Evolutionary conservation across 2,113 vertebrate species (phyloP).

Genomic region (Aegotheles bennettii): DNA sequence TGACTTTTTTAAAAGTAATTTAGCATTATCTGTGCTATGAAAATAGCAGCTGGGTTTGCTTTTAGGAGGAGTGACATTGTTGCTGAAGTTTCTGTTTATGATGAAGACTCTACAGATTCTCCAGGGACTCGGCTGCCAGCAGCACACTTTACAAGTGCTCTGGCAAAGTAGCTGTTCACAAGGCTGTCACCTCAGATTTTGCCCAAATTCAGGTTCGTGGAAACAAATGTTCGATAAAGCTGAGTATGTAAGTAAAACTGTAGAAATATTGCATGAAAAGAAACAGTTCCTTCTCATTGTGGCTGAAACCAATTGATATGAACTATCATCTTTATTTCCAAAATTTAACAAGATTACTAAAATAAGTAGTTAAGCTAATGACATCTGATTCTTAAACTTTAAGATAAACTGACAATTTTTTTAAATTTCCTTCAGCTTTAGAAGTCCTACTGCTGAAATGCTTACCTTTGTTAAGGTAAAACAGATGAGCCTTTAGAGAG

Average conservation of each 20-base stretch:
- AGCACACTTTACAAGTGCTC: background rate
- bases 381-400: background rate
- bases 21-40: background rate
- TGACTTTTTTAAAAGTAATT: background rate
- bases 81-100: background rate
- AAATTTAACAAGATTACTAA: background rate
- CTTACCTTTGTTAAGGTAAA: background rate
- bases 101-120: background rate
- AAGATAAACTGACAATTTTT: background rate
- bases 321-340: background rate
- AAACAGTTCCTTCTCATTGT: background rate
- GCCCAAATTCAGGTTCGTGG: background rate
- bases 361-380: background rate
- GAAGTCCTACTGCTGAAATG: background rate
- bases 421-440: background rate
- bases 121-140: background rate
- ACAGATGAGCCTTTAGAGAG: background rate
- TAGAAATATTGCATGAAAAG: background rate
- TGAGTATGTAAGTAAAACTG: background rate
- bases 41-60: background rate
- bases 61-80: background rate
- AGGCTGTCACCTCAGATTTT: background rate
- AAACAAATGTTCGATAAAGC: background rate
- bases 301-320: background rate
- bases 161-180: background rate